Conservation (phyloP, 2,888 invertebrate species). For the Tupiocoris notatus region DNA sequence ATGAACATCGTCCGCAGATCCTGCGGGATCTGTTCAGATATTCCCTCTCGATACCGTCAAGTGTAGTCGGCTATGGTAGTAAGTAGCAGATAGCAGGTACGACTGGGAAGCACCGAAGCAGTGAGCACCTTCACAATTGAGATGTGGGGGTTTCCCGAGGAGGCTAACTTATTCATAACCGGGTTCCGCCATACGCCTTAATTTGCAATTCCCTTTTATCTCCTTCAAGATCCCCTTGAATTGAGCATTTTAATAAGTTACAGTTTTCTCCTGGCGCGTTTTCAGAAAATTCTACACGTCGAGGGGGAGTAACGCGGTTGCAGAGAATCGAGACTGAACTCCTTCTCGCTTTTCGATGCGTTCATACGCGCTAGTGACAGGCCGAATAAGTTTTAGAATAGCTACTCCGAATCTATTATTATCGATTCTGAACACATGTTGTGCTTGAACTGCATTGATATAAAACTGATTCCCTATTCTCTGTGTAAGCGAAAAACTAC, state of each 20-base stretch:
- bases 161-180: constrained; percentile 44
- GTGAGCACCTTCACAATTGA: constrained; percentile 44
- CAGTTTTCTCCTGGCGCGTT: constrained; percentile 20
- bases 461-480: too few relatives aligned
- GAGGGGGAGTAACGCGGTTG: too few relatives aligned
- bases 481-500: too few relatives aligned
- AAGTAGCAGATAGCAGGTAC: background rate
- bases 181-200: constrained; percentile 43
- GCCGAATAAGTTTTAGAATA: too few relatives aligned
- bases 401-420: too few relatives aligned
- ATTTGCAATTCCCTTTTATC: constrained; percentile 47
- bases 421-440: too few relatives aligned
- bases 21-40: constrained; percentile 35
- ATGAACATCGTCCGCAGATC: background rate
- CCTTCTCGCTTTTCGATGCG: too few relatives aligned
- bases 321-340: too few relatives aligned
- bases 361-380: too few relatives aligned
- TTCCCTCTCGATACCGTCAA: constrained; percentile 44
- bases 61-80: constrained; percentile 16
- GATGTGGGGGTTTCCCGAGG: constrained; percentile 40
- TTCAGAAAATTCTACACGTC: too few relatives aligned
- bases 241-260: constrained; percentile 46
- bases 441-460: too few relatives aligned
- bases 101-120: constrained; percentile 10
- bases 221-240: constrained; percentile 42